These are phyloP conservation scores for Eristalinus sepulchralis DNA, from an alignment of 2,888 invertebrate genomes.

Conservation along the genomic window DNA sequence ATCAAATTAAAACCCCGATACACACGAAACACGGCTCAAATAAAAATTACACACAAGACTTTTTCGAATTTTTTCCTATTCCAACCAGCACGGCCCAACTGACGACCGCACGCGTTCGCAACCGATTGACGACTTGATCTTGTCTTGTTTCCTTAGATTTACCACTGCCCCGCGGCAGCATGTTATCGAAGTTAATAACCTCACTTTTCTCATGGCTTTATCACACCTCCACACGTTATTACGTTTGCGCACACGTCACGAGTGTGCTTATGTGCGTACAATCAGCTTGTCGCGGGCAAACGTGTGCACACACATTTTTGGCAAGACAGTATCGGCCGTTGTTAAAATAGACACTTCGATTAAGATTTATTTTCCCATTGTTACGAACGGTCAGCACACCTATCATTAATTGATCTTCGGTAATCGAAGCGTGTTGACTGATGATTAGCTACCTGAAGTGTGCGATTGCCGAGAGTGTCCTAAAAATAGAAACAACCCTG, in stretches of 20 bases:
- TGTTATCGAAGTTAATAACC: background rate
- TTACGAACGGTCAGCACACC: background rate
- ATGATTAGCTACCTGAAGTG: background rate
- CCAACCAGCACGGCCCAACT: background rate
- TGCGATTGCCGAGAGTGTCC: background rate
- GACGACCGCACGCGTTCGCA: conserved; percentile 23
- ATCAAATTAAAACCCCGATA: background rate
- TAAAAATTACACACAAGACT: background rate
- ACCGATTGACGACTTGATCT: conserved; percentile 46
- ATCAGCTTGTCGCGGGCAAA: background rate
- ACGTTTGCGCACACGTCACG: conserved; percentile 11
- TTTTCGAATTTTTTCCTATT: background rate
- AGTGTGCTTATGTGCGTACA: background rate
- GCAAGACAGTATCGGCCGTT: background rate
- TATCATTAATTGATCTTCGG: background rate
- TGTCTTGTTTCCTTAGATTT: conserved; percentile 19
- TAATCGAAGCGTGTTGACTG: background rate
- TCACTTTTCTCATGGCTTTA: conserved; percentile 6
- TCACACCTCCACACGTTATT: conserved; percentile 15
- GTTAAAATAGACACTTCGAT: background rate
- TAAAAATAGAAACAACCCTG: background rate
- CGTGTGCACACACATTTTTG: background rate
- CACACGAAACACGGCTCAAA: background rate
- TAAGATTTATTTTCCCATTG: background rate
- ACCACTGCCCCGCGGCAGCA: background rate